Evolutionary conservation across 2,797 vertebrate species (phyloP).

Genomic region (Labeo calbasu): DNA sequence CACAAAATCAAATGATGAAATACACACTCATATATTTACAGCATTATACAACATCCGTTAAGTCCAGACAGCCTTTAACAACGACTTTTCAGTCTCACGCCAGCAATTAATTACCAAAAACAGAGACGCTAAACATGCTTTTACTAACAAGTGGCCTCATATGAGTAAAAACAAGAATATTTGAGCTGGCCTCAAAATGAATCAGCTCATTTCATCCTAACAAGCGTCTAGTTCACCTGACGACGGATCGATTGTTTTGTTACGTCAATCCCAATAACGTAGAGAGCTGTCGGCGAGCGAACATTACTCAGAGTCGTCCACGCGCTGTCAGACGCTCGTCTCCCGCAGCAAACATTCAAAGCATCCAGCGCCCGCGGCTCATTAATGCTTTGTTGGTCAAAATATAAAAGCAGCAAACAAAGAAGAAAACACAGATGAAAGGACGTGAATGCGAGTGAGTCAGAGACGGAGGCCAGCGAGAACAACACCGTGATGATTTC

Average conservation of each 20-base stretch:
- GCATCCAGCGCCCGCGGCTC: constrained; percentile 34
- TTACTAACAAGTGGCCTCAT: constrained; percentile 22
- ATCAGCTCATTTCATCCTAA: constrained; percentile 35
- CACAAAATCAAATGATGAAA: constrained; percentile 5
- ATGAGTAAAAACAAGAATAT: constrained; percentile 44
- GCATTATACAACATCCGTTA: neutral
- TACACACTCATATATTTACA: neutral
- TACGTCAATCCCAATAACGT: constrained; percentile 45
- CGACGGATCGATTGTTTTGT: constrained; percentile 44
- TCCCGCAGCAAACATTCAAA: constrained; percentile 44
- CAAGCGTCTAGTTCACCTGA: constrained; percentile 38
- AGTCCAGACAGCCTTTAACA: neutral
- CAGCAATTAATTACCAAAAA: constrained; percentile 39
- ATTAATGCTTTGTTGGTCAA: constrained; percentile 37
- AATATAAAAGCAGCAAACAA: constrained; percentile 34
- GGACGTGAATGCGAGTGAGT: constrained; percentile 32
- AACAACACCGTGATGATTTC: constrained; percentile 14
- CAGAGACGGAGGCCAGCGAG: constrained; percentile 29
- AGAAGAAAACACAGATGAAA: constrained; percentile 38
- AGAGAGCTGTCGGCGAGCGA: constrained; percentile 34
- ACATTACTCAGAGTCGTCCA: constrained; percentile 32
- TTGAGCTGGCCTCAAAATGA: constrained; percentile 34
- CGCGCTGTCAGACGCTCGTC: constrained; percentile 27
- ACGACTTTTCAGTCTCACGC: neutral
- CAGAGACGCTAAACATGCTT: constrained; percentile 8